A percentile compares a stretch with the other conserved stretches of the same genome.
Conservation (phyloP, 2,888 invertebrate species). For the Acanthosepion lycidas region DNA sequence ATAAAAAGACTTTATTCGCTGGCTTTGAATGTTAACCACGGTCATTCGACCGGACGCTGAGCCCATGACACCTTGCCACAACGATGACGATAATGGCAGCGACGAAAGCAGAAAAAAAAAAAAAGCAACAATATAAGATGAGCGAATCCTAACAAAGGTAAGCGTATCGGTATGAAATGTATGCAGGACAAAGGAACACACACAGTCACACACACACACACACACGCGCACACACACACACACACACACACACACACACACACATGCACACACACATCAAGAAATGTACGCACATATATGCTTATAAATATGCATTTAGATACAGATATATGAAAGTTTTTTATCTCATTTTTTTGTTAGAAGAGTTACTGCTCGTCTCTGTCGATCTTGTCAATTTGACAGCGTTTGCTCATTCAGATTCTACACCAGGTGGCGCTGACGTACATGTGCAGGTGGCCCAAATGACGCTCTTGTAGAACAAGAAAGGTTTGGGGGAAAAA, state of each 20-base stretch:
- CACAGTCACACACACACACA: neutral
- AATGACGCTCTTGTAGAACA: neutral
- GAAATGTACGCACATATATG: neutral
- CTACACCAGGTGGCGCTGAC: neutral
- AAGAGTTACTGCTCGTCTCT: slow-evolving; percentile 6
- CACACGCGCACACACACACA: neutral
- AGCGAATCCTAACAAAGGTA: neutral
- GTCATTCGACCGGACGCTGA: neutral
- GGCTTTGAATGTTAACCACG: slow-evolving; percentile 17
- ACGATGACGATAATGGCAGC: neutral
- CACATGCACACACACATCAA: too few species aligned
- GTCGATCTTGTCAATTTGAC: slow-evolving; percentile 14
- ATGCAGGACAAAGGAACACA: neutral
- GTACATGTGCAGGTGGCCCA: slow-evolving; percentile 3
- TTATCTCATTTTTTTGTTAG: neutral
- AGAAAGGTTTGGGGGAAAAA: neutral
- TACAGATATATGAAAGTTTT: neutral
- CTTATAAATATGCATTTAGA: neutral
- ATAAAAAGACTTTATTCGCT: neutral
- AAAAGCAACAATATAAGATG: neutral
- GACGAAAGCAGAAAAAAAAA: neutral
- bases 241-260: neutral
- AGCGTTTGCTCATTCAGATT: slow-evolving; percentile 13
- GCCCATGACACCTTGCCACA: neutral
- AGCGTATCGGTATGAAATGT: neutral